Base-by-base conservation (phyloP, 2,797 vertebrate genomes). In the Huso huso region DNA sequence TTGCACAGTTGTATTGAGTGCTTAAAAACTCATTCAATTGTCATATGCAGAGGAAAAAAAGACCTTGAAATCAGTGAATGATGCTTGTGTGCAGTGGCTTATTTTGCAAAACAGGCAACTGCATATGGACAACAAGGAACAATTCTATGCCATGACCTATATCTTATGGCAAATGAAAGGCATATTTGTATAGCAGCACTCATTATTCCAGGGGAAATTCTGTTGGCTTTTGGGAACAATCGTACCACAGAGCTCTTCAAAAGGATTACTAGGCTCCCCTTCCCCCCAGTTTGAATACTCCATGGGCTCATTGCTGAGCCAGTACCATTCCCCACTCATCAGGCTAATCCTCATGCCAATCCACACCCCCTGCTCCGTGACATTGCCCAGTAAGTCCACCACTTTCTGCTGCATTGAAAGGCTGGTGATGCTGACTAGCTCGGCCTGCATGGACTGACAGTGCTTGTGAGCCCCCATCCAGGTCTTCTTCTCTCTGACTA, bases 291-390 rank as follows among this genome's bases (percentile, higher is more conserved):
- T 68, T 53, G 77, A 74, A 12, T 61, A 6, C 0, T 0, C 1
- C 10, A 82, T 53, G 0, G 4, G 0, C 0, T 6, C 4, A 0
- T 1, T 0, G 15, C 11, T 74, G 2, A 81, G 49, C 88, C 87
- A 88, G 81, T 87, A 88, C 86, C 85, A 89, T 1, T 76, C 15
- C 0, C 76, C 79, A 0, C 62, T 77, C 52, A 55, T 10, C 1
- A 84, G 74, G 70, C 74, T 77, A 0, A 78, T 80, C 0, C 87
- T 79, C 74, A 87, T 65, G 49, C 86, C 82, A 10, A 91, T 81
- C 89, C 89, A 91, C 6, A 68, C 74, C 0, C 69, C 8, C 6
- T 68, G 73, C 0, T 69, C 8, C 50, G 15, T 7, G 0, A 12
- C 51, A 23, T n/a, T 11, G 0, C 0, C 0, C 0, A 84, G 15